phyloP scores from a whole-genome alignment of 1,140 invertebrate genomes.

The Diorhabda carinulata region DNA sequence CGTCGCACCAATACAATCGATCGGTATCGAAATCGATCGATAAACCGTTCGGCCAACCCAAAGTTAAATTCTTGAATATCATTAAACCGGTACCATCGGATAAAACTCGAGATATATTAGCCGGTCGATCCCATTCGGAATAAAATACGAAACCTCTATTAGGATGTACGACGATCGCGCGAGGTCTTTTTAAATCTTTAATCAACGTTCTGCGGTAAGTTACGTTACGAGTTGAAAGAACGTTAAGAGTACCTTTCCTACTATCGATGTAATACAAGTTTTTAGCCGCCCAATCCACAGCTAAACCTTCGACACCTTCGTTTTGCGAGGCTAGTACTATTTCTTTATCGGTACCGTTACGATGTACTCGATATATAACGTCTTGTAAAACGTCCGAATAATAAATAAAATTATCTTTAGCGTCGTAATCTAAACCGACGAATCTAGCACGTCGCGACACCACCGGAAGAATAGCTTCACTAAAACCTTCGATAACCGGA shows the following conservation, averaged over 20 bases:
- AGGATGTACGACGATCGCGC: conserved; percentile 95
- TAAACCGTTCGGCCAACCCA: conserved; percentile 95
- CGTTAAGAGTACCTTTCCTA: conserved; percentile 91
- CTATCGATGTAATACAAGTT: conserved; percentile 98
- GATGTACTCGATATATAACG: conserved; percentile 88
- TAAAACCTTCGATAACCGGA: conserved; percentile 84
- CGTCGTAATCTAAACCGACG: conserved; percentile 96
- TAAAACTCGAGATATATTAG: conserved; percentile 88
- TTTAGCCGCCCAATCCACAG: conserved; percentile 95
- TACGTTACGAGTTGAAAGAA: conserved; percentile 81
- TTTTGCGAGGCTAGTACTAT: conserved; percentile 94
- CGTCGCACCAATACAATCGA: conserved; percentile 93
- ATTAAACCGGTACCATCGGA: conserved; percentile 82
- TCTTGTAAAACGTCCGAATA: conserved; percentile 97
- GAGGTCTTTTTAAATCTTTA: conserved; percentile 83
- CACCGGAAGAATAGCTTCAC: conserved; percentile 88
- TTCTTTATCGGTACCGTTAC: conserved; percentile 83
- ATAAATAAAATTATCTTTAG: conserved; percentile 87
- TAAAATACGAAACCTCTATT: conserved; percentile 92
- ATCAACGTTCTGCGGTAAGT: conserved; percentile 79
- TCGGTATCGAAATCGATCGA: conserved; percentile 86
- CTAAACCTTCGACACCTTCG: conserved; percentile 94
- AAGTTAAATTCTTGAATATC: conserved; percentile 87
- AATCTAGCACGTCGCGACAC: conserved; percentile 88
- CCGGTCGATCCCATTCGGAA: conserved; percentile 94